phyloP scores from a whole-genome alignment of 1,140 invertebrate species.

The Bombus breviceps region DNA sequence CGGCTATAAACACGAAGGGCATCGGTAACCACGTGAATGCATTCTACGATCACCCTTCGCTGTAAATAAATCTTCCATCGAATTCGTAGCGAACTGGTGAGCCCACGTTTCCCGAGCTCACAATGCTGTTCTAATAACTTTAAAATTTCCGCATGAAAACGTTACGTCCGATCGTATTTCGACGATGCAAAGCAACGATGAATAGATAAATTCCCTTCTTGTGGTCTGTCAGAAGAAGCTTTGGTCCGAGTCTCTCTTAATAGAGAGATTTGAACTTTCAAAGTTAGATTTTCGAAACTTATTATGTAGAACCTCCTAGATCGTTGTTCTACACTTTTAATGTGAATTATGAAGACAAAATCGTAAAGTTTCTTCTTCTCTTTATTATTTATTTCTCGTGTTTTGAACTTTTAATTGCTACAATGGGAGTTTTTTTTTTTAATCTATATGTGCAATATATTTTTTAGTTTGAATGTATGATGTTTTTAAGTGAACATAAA shows the following conservation, averaged over 20 bases:
- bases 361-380: not conserved
- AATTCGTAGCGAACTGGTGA: not conserved
- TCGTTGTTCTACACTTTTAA: not conserved
- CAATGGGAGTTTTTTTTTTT: not conserved
- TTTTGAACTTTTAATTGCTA: not conserved
- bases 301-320: not conserved
- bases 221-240: not conserved
- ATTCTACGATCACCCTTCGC: slow-evolving; percentile 27
- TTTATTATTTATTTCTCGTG: not conserved
- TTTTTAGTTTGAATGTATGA: not conserved
- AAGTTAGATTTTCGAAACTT: not conserved
- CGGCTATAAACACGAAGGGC: slow-evolving; percentile 45
- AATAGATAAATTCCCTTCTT: not conserved
- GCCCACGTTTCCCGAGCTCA: not conserved
- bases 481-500: too few relatives aligned
- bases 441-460: not conserved
- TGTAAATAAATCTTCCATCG: slow-evolving; percentile 49
- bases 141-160: slow-evolving; percentile 12
- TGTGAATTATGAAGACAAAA: too few relatives aligned
- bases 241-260: not conserved
- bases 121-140: slow-evolving; percentile 20
- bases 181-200: not conserved
- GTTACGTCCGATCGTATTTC: not conserved
- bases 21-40: slow-evolving; percentile 1
- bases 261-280: too few relatives aligned